Percentiles rank a stretch among this genome's conserved stretches.
phyloP scores from a whole-genome alignment of 2,888 invertebrate genomes.

The Cheilosia impressa region DNA sequence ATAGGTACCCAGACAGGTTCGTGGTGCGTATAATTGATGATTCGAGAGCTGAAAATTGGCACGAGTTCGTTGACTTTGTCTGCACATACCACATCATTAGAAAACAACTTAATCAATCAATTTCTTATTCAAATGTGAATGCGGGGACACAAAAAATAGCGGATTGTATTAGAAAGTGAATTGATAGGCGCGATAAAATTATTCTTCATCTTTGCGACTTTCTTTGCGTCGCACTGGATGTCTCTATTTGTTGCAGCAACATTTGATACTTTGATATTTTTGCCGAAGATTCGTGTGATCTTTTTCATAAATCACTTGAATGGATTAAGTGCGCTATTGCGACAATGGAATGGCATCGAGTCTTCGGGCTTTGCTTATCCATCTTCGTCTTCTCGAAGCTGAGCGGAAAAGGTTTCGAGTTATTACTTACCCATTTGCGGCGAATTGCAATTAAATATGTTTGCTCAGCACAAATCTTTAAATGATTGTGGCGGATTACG shows the following conservation, averaged over 20 bases:
- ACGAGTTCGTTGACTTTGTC: conserved; percentile 56
- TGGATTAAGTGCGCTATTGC: conserved; percentile 28
- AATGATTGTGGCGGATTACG: conserved; percentile 46
- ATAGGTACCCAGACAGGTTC: conserved; percentile 37
- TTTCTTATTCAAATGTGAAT: conserved; percentile 59
- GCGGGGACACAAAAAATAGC: conserved; percentile 1
- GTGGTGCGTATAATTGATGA: conserved; percentile 41
- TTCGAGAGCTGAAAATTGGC: conserved; percentile 52
- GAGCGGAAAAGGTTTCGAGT: conserved; percentile 15
- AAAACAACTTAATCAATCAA: conserved; percentile 68
- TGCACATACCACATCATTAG: conserved; percentile 15
- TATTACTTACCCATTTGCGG: conserved; percentile 65
- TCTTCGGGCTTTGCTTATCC: conserved; percentile 21
- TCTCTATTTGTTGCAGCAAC: conserved; percentile 18
- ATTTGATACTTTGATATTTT: not conserved
- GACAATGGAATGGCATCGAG: conserved; percentile 20
- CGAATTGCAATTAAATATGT: conserved; percentile 50
- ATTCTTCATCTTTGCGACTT: conserved; percentile 44
- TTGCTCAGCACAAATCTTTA: conserved; percentile 29
- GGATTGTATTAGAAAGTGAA: conserved; percentile 35
- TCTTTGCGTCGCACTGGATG: conserved; percentile 15
- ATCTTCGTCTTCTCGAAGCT: not conserved
- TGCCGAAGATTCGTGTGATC: conserved; percentile 31
- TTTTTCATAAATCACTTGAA: conserved; percentile 50
- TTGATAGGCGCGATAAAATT: conserved; percentile 15